Conservation (phyloP, 2,113 vertebrate species). For the Anhinga rufa region DNA sequence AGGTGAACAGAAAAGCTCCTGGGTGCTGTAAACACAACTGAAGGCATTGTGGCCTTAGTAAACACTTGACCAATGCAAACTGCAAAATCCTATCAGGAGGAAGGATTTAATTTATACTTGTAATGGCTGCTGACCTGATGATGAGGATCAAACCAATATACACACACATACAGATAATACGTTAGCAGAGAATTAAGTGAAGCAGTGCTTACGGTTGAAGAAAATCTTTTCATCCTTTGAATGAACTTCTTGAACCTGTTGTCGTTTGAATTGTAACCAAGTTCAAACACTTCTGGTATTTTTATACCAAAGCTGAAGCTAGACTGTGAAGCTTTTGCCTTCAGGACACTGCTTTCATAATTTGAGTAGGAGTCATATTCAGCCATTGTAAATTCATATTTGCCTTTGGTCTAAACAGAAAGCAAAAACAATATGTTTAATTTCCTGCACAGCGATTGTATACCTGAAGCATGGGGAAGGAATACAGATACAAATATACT, state of each 20-base stretch:
- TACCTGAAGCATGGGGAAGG: slow-evolving; percentile 30
- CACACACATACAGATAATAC: not conserved
- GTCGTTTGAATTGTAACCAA: slow-evolving; percentile 66
- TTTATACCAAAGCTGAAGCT: slow-evolving; percentile 70
- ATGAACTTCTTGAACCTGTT: slow-evolving; percentile 71
- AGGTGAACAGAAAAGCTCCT: not conserved
- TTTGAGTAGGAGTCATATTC: slow-evolving; percentile 79
- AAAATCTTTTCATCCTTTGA: slow-evolving; percentile 73
- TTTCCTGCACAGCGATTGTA: slow-evolving; percentile 3
- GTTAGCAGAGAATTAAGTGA: not conserved
- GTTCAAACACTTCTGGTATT: slow-evolving; percentile 47
- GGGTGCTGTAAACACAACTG: not conserved
- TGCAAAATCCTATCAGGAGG: not conserved
- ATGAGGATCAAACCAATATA: not conserved
- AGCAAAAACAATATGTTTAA: slow-evolving; percentile 29
- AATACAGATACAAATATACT: not conserved
- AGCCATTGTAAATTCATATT: slow-evolving; percentile 79
- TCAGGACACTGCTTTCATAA: slow-evolving; percentile 68
- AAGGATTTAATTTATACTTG: not conserved
- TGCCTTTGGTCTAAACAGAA: slow-evolving; percentile 82
- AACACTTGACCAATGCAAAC: not conserved
- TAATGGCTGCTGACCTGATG: not conserved
- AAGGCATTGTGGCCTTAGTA: not conserved
- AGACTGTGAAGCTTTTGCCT: not conserved
- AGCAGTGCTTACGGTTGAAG: slow-evolving; percentile 77